Conservation (phyloP, 2,888 invertebrate species). For the Hartigia nigra region DNA sequence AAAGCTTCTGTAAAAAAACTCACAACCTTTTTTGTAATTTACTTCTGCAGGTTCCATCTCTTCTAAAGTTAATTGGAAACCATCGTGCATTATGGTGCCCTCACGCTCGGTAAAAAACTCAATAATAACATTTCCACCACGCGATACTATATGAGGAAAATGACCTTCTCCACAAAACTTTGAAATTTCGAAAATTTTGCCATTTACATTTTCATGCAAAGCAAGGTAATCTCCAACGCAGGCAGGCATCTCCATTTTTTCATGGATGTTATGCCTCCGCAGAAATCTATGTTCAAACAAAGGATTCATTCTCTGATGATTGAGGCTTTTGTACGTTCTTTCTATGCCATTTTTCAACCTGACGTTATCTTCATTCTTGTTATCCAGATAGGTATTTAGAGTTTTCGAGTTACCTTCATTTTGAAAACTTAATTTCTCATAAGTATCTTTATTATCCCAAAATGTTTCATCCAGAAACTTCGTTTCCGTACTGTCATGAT, state of each 20-base stretch:
- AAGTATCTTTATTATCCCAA: constrained; percentile 4
- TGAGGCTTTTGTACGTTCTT: constrained; percentile 18
- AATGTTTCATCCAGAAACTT: not conserved
- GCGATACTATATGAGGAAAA: constrained; percentile 50
- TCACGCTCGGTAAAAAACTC: constrained; percentile 52
- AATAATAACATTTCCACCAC: constrained; percentile 49
- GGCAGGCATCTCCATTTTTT: constrained; percentile 32
- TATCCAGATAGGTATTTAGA: not conserved
- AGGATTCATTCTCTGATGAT: constrained; percentile 19
- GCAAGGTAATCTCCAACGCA: constrained; percentile 55
- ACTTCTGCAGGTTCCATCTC: constrained; percentile 33
- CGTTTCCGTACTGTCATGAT: constrained; percentile 1
- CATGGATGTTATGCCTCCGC: constrained; percentile 31
- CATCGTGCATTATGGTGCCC: constrained; percentile 56
- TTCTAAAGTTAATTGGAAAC: constrained; percentile 52
- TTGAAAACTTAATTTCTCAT: constrained; percentile 2
- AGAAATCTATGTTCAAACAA: constrained; percentile 32
- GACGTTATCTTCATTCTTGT: not conserved
- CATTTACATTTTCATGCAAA: constrained; percentile 49
- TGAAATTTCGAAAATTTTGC: constrained; percentile 48
- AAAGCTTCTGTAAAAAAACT: constrained; percentile 44
- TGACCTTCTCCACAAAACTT: constrained; percentile 54
- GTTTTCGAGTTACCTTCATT: constrained; percentile 8
- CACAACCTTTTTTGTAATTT: constrained; percentile 35
- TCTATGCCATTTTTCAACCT: constrained; percentile 7